Evolutionary conservation across 2,797 vertebrate species (phyloP).

Genomic region (Todus mexicanus): DNA sequence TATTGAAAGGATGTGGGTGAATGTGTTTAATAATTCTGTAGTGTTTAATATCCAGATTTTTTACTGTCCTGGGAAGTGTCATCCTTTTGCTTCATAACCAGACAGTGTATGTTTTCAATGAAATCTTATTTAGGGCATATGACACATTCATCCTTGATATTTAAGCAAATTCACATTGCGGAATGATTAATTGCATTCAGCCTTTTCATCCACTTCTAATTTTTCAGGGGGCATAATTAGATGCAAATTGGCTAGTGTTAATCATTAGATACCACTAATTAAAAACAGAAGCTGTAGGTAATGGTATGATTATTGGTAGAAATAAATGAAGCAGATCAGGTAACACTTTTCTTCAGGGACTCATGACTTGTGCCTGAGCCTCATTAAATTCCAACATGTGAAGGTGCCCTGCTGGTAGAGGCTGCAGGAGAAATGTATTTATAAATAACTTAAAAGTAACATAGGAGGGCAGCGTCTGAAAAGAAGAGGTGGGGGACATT

Average conservation of each 20-base stretch:
- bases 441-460: slow-evolving; percentile 71
- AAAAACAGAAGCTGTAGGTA: slow-evolving; percentile 74
- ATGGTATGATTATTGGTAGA: slow-evolving; percentile 74
- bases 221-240: slow-evolving; percentile 72
- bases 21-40: neutral
- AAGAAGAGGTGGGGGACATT: neutral
- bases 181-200: slow-evolving; percentile 66
- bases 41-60: slow-evolving; percentile 19
- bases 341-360: slow-evolving; percentile 63
- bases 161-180: slow-evolving; percentile 31
- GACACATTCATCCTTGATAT: slow-evolving; percentile 50
- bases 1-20: neutral
- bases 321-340: slow-evolving; percentile 73
- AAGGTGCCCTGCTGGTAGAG: slow-evolving; percentile 61
- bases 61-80: neutral
- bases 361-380: slow-evolving; percentile 58
- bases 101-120: slow-evolving; percentile 22
- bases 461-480: slow-evolving; percentile 46
- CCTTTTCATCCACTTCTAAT: slow-evolving; percentile 64
- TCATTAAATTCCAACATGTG: slow-evolving; percentile 69
- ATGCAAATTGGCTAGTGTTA: slow-evolving; percentile 75
- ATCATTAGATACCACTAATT: slow-evolving; percentile 75
- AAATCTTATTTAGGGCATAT: slow-evolving; percentile 44
- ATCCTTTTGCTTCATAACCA: neutral
- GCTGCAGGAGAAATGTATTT: slow-evolving; percentile 49